Conservation (phyloP, 2,797 vertebrate genomes). For the Morus bassanus region DNA sequence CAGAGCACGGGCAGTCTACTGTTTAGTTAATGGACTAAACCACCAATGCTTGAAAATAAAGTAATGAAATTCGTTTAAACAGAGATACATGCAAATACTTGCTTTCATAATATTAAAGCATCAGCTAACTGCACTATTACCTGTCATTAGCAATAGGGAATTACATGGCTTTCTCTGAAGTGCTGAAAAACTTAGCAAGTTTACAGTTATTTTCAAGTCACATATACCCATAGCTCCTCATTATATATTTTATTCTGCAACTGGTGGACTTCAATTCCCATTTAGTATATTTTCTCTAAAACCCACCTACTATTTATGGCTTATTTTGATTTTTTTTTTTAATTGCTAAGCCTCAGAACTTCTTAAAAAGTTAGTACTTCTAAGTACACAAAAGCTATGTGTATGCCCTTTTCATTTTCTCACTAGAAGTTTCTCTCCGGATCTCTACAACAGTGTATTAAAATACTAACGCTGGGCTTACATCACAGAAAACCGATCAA, state of each 20-base stretch:
- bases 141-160: background rate
- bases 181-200: background rate
- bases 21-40: background rate
- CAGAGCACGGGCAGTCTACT: background rate
- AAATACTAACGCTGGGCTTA: background rate
- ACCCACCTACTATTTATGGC: background rate
- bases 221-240: background rate
- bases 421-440: background rate
- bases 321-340: background rate
- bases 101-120: background rate
- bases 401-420: background rate
- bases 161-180: background rate
- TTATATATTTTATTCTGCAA: background rate
- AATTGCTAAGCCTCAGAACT: background rate
- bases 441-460: background rate
- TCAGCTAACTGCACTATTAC: background rate
- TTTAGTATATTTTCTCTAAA: background rate
- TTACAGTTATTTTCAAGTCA: background rate
- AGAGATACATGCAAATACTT: background rate
- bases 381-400: background rate
- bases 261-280: background rate
- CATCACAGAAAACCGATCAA: background rate
- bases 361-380: background rate
- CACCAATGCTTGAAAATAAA: background rate
- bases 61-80: background rate